Percentiles rank a stretch among this genome's conserved stretches.
phyloP scores from a whole-genome alignment of 1,140 invertebrate species.

The Trinorchestia longiramus region DNA sequence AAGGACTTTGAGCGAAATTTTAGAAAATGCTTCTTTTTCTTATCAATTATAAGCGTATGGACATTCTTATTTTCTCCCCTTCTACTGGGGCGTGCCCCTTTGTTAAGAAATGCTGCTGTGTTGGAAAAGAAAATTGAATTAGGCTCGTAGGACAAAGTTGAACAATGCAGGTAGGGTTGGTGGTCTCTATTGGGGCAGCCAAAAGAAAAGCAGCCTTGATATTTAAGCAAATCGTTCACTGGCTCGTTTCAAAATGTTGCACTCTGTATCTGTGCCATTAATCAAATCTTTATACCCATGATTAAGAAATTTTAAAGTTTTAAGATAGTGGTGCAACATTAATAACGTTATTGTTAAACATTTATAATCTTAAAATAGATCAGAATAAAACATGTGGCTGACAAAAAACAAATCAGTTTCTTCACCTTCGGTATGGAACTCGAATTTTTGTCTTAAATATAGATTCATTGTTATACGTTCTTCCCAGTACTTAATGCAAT shows the following conservation, averaged over 20 bases:
- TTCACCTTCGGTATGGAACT: not conserved
- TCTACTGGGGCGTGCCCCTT: not conserved
- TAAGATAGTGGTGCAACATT: not conserved
- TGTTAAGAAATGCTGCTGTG: not conserved
- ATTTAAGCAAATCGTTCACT: not conserved
- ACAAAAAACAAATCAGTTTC: not conserved
- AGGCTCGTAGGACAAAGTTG: not conserved
- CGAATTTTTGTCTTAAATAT: not conserved
- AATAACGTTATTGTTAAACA: not conserved
- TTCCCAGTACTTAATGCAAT: not conserved
- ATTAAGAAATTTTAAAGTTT: not conserved
- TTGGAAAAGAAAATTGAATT: slow-evolving; percentile 2
- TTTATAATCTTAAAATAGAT: not conserved
- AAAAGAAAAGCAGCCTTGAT: not conserved
- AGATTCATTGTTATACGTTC: not conserved
- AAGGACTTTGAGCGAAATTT: not conserved
- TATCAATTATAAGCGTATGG: not conserved
- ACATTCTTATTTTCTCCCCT: not conserved
- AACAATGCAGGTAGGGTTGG: not conserved
- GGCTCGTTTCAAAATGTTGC: not conserved
- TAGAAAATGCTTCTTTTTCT: not conserved
- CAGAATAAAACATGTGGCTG: not conserved
- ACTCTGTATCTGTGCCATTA: not conserved
- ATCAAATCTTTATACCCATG: not conserved
- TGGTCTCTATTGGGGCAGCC: not conserved